Evolutionary conservation across 2,888 invertebrate species (phyloP), one percentile per base, ranked within the genome.

Genomic region (Cephus pulcher): DNA sequence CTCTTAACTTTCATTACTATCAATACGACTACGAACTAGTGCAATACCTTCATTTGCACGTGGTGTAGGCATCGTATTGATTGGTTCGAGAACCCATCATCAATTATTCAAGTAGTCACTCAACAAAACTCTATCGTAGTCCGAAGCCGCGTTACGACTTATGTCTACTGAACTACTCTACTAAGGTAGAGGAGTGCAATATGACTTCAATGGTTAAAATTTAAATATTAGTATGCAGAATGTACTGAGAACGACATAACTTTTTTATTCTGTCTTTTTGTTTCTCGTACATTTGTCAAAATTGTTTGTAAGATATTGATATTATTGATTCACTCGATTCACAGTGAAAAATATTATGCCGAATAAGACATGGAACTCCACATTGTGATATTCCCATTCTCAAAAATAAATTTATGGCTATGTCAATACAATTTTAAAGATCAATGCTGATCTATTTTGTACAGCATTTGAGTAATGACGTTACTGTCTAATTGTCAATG

Each of bases 61-160:
- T 75, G 80, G 80, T 33, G 82, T 78, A 79, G 80, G n/a, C 15
- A 11, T 33, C 84, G 80, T 86, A 89, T 89, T 85, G 88, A 89
- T 87, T 88, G 82, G 82, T 85, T 83, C 82, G 83, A 85, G 81
- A 84, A 79, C 79, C 82, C 81, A 87, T 89, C 1, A 56, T 56
- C 84, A 88, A 88, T 89, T 88, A 90, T 90, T 89, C 84, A 90
- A 86, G 82, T 82, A 84, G 78, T 82, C 78, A 86, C 82, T 84
- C 86, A 80, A 85, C 84, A 81, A 80, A 83, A 81, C 79, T 79
- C 79, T 80, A 77, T 79, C 82, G 82, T 79, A 80, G 83, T 83
- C 71, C 74, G 76, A 34, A 23, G 37, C 34, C 76, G 77, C 32
- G 30, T 30, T 33, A 0, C 71, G 11, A 71, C 30, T 75, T 78